Base-by-base conservation (phyloP, 2,888 invertebrate genomes). In the Pseudococcus longispinus region DNA sequence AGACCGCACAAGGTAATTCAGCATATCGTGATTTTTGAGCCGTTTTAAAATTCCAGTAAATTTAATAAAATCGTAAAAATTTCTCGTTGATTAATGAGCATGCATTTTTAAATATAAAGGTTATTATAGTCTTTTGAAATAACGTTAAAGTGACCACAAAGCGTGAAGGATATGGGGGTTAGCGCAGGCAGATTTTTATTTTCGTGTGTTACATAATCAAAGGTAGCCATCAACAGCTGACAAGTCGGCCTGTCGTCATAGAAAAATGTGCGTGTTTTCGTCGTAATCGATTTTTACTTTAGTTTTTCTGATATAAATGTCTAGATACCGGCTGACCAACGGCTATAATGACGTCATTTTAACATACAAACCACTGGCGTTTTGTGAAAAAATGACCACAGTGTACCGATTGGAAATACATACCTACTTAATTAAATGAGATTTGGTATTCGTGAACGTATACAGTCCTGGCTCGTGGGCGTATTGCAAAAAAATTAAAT, bases 171-270 rank as follows among this genome's bases (percentile, higher is more conserved):
- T 84, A 83, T 29, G 51, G 55, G 83, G 60, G 29, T 83, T 83
- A 83, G 26, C n/a, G 60, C 84, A 84, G 85, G 70, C 85, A 70
- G 86, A 86, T 86, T 86, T 77, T 86, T 32, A 86, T 77, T 77
- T 86, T 86, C 86, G 86, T 86, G 86, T 77, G 86, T 86, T 55
- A 86, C 86, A 86, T 80, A 86, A 86, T 86, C 86, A 86, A 42
- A 80, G 74, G 77, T 86, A 86, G 86, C 86, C 86, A 86, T 86
- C 86, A 86, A 86, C 86, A 86, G 86, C 86, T 86, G 86, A 86
- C 86, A 86, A 86, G 80, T 80, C 80, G 55, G 80, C 77, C 77
- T 77, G 77, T 77, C 86, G 77, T 86, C 85, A 85, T 77, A 77
- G 80, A 86, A 86, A 86, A 44, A 74, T 86, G 80, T 86, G 86